Percentiles rank a stretch among this genome's conserved stretches.
Conservation (phyloP, 2,113 vertebrate genomes). For the Synchiropus splendidus region DNA sequence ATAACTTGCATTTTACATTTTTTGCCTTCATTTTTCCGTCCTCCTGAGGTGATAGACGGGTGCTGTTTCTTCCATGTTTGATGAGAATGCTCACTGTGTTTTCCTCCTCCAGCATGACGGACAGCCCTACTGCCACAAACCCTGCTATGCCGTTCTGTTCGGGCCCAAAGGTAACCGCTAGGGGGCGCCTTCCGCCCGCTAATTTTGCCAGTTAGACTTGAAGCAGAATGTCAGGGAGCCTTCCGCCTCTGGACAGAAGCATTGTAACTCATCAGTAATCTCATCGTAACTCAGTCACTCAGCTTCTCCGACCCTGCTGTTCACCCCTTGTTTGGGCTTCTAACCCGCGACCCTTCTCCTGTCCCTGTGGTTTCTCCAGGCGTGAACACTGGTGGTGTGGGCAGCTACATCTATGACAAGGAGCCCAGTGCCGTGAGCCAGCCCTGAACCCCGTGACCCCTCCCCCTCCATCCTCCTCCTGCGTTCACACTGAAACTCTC, state of each 20-base stretch:
- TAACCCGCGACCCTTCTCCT: slow-evolving; percentile 13
- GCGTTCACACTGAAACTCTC: slow-evolving; percentile 20
- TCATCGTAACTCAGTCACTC: background rate
- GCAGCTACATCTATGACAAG: slow-evolving; percentile 96
- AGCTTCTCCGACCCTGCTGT: slow-evolving; percentile 4
- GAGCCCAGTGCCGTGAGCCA: slow-evolving; percentile 78
- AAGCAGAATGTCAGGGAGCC: slow-evolving; percentile 25
- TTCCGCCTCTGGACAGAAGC: background rate
- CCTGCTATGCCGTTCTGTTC: slow-evolving; percentile 85
- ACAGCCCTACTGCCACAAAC: slow-evolving; percentile 94
- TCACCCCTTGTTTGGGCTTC: background rate
- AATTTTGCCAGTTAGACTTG: slow-evolving; percentile 31
- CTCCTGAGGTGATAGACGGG: too few species aligned
- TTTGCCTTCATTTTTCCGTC: too few species aligned
- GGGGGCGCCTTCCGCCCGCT: slow-evolving; percentile 52
- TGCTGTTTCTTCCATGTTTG: too few species aligned
- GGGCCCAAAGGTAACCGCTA: slow-evolving; percentile 91
- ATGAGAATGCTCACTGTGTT: background rate
- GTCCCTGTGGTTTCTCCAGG: slow-evolving; percentile 66
- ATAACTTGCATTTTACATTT: too few species aligned
- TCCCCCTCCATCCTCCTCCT: slow-evolving; percentile 25
- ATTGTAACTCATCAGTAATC: background rate
- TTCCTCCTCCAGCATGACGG: slow-evolving; percentile 75
- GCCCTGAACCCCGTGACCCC: slow-evolving; percentile 65
- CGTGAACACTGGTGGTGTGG: slow-evolving; percentile 93